phyloP scores from a whole-genome alignment of 1,140 invertebrate species.

The Sweltsa coloradensis region DNA sequence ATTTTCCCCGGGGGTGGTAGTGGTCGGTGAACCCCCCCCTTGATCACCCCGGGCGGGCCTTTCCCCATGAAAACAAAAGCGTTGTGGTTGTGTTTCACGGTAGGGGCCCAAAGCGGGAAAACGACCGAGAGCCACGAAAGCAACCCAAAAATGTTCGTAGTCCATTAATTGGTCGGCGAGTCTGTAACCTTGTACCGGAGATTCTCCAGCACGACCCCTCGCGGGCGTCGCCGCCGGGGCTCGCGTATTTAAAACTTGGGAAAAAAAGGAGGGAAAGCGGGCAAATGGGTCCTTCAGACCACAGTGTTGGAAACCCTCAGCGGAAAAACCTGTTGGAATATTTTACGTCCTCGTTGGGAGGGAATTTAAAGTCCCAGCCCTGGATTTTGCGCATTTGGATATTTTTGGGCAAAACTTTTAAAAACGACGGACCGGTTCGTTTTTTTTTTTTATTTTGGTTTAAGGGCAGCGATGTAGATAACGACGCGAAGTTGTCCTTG shows the following conservation, averaged over 20 bases:
- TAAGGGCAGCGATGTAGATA: no score
- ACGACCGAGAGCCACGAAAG: constrained; percentile 24
- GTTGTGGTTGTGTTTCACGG: constrained; percentile 21
- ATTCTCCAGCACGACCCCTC: constrained; percentile 1
- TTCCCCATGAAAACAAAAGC: not conserved
- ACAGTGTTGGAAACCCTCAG: no score
- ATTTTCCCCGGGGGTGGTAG: no score
- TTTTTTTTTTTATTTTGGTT: no score
- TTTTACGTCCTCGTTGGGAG: no score
- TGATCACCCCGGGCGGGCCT: not conserved
- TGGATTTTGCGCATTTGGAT: no score
- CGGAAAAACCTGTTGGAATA: no score
- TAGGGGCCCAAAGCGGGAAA: constrained; percentile 29
- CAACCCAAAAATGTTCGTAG: constrained; percentile 12
- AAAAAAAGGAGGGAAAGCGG: not conserved
- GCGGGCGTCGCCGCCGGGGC: not conserved
- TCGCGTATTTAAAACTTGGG: not conserved
- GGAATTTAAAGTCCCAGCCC: no score
- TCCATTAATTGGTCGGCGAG: not conserved
- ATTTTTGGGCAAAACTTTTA: no score
- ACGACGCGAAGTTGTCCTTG: no score
- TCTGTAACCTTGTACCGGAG: not conserved
- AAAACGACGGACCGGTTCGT: no score
- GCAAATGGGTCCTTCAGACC: not conserved
- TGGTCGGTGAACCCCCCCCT: no score